Evolutionary conservation across 2,888 invertebrate genomes (phyloP).

Genomic region (Troides helena): DNA sequence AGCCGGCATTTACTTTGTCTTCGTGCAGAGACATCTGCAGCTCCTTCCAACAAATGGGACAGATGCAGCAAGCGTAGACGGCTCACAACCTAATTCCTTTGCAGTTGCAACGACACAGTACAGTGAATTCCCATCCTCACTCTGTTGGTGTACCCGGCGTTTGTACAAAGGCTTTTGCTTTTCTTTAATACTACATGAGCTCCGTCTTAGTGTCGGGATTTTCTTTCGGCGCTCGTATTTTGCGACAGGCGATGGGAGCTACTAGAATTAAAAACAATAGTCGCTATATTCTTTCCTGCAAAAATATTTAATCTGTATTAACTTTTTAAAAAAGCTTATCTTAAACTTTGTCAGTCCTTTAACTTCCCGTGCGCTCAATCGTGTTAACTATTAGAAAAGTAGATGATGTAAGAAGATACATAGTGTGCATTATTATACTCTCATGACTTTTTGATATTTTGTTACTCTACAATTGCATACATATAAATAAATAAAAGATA

Average conservation of each 20-base stretch:
- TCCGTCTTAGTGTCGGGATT: conserved; percentile 9
- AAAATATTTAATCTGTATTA: too few relatives aligned
- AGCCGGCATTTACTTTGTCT: conserved; percentile 10
- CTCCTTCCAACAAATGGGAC: neutral
- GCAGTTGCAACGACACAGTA: conserved; percentile 4
- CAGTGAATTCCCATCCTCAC: conserved; percentile 21
- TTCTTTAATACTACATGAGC: conserved; percentile 21
- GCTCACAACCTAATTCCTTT: conserved; percentile 27
- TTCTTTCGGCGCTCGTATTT: conserved; percentile 6
- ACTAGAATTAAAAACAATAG: neutral
- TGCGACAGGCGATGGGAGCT: conserved; percentile 1
- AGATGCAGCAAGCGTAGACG: conserved; percentile 11
- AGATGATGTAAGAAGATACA: too few relatives aligned
- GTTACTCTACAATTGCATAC: too few relatives aligned
- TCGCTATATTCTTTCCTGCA: neutral
- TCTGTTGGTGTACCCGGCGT: conserved; percentile 19
- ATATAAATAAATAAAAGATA: too few relatives aligned
- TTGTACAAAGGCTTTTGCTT: conserved; percentile 24
- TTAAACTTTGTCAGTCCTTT: too few relatives aligned
- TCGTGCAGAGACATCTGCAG: conserved; percentile 11
- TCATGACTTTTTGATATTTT: too few relatives aligned
- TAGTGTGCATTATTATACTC: too few relatives aligned
- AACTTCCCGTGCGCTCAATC: too few relatives aligned
- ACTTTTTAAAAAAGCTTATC: too few relatives aligned
- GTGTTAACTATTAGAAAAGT: too few relatives aligned